Percentiles rank a stretch among this genome's conserved stretches.
These are phyloP conservation scores for Petrolisthes manimaculis DNA, from an alignment of 2,888 invertebrate species.

Conservation along the genomic window DNA sequence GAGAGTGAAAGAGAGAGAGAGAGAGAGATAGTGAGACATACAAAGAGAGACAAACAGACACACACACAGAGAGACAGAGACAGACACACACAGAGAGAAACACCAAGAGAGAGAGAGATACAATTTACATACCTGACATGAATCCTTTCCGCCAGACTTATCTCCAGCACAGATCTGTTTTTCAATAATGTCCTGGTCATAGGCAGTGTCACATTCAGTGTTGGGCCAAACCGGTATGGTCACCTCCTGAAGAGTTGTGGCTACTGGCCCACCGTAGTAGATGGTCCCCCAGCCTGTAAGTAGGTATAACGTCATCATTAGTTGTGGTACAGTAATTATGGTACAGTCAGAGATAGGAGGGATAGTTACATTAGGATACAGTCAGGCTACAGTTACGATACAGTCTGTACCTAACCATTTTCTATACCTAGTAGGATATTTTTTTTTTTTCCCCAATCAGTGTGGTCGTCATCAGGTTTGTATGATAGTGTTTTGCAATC, in stretches of 20 bases:
- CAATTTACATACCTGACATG: slow-evolving; percentile 78
- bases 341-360: too few species aligned
- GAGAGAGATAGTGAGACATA: too few species aligned
- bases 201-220: slow-evolving; percentile 61
- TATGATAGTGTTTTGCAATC: too few species aligned
- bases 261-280: slow-evolving; percentile 79
- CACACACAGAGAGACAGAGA: neutral
- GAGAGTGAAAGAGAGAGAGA: too few species aligned
- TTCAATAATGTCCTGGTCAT: slow-evolving; percentile 55
- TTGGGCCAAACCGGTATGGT: slow-evolving; percentile 84
- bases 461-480: too few species aligned
- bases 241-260: slow-evolving; percentile 81
- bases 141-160: slow-evolving; percentile 80
- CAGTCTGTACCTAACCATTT: too few species aligned
- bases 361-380: too few species aligned
- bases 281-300: slow-evolving; percentile 81
- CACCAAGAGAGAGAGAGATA: neutral
- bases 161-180: slow-evolving; percentile 83
- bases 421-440: too few species aligned
- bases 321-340: too few species aligned
- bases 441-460: too few species aligned
- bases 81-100: neutral
- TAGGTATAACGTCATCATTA: too few species aligned
- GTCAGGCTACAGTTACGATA: too few species aligned
- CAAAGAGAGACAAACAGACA: neutral